Conservation (phyloP, 2,113 vertebrate genomes). For the Melanerpes formicivorus region DNA sequence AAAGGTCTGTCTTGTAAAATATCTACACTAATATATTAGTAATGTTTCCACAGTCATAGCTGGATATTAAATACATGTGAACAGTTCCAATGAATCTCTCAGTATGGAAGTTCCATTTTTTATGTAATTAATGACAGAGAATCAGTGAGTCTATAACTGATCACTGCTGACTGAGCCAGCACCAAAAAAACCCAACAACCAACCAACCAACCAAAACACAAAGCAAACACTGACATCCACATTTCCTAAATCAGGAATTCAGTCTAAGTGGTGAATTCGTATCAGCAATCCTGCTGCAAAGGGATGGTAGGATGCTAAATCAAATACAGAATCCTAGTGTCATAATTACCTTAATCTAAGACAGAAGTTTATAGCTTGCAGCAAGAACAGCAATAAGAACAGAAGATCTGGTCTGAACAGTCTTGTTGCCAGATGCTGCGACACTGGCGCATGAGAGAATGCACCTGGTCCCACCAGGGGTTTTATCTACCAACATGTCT, state of each 20-base stretch:
- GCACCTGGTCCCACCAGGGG: neutral
- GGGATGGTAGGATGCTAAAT: neutral
- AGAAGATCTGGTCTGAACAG: neutral
- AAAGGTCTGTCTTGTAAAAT: neutral
- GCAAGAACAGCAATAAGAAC: neutral
- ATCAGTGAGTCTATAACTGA: neutral
- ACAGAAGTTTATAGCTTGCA: neutral
- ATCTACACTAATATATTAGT: neutral
- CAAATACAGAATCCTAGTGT: neutral
- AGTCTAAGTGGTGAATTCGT: neutral
- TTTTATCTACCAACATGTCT: neutral
- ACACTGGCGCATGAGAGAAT: neutral
- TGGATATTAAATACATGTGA: neutral
- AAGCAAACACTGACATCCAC: neutral
- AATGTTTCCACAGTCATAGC: neutral
- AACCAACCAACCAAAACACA: no score
- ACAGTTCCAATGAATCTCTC: neutral
- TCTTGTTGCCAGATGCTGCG: neutral
- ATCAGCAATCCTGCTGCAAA: neutral
- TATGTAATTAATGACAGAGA: neutral
- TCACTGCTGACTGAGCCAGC: neutral
- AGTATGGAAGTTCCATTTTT: neutral
- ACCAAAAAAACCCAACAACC: neutral
- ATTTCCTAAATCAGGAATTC: neutral
- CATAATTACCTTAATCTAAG: neutral